phyloP scores from a whole-genome alignment of 2,113 vertebrate genomes.

The Rousettus leschenaultii region DNA sequence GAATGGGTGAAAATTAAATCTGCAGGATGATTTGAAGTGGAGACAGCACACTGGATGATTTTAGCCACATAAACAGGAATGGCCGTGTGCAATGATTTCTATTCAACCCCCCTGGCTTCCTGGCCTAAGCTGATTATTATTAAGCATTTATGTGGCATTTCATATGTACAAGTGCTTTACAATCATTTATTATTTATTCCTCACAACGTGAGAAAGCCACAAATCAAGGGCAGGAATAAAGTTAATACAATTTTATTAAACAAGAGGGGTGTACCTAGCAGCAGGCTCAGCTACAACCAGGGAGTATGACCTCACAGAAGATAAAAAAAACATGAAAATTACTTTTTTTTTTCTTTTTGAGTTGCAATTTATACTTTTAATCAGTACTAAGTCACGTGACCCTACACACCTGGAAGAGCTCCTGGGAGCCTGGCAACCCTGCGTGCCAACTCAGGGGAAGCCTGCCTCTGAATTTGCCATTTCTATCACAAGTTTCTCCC shows the following conservation, averaged over 20 bases:
- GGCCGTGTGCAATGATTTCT: slow-evolving; percentile 62
- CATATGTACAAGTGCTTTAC: slow-evolving; percentile 80
- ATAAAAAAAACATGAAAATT: slow-evolving; percentile 60
- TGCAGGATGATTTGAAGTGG: slow-evolving; percentile 45
- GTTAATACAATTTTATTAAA: slow-evolving; percentile 80
- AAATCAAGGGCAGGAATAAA: slow-evolving; percentile 78
- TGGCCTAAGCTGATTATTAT: slow-evolving; percentile 78
- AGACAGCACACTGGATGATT: slow-evolving; percentile 38
- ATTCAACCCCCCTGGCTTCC: slow-evolving; percentile 65
- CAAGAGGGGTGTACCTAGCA: slow-evolving; percentile 69
- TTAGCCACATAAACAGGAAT: slow-evolving; percentile 63
- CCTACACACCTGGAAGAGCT: slow-evolving; percentile 44
- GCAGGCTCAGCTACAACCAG: slow-evolving; percentile 58
- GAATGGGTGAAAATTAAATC: slow-evolving; percentile 70
- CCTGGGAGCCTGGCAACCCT: not conserved
- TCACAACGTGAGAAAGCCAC: slow-evolving; percentile 77
- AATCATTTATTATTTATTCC: slow-evolving; percentile 81
- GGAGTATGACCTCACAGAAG: slow-evolving; percentile 57
- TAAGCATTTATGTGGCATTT: slow-evolving; percentile 80
- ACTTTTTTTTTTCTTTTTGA: slow-evolving; percentile 8
- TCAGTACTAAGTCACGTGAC: slow-evolving; percentile 58
- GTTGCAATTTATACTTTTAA: slow-evolving; percentile 70
- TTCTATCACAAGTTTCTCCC: not conserved
- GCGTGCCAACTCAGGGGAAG: not conserved
- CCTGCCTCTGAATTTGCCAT: not conserved